Conservation (phyloP, 2,113 vertebrate species). For the Perca fluviatilis region DNA sequence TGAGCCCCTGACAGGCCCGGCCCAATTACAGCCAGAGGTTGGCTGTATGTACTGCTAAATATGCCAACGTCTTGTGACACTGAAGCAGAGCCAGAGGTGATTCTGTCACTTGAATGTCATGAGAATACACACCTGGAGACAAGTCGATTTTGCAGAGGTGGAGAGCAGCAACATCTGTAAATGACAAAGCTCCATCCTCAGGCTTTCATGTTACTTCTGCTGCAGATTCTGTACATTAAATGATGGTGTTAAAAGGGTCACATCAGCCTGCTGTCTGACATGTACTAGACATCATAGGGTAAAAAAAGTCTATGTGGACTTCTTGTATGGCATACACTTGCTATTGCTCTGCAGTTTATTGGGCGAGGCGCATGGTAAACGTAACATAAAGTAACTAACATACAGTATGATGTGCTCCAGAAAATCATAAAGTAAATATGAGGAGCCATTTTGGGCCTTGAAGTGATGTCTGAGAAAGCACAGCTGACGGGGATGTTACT, state of each 20-base stretch:
- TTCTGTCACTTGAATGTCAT: neutral
- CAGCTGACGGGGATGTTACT: neutral
- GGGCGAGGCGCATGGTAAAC: neutral
- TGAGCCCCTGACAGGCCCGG: too few relatives aligned
- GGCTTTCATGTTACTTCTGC: neutral
- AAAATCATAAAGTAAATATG: neutral
- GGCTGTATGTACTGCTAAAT: neutral
- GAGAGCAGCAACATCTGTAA: neutral
- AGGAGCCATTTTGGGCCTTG: constrained; percentile 9
- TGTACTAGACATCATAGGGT: too few relatives aligned
- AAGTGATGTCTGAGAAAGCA: neutral
- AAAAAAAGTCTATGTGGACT: too few relatives aligned
- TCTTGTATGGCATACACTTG: too few relatives aligned
- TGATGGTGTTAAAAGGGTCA: neutral
- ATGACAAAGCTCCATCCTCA: neutral
- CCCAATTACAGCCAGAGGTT: too few relatives aligned
- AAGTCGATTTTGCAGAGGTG: neutral
- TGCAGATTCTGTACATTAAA: neutral
- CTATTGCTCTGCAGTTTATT: neutral
- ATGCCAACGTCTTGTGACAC: neutral
- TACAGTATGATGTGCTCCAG: neutral
- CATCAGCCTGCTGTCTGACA: neutral
- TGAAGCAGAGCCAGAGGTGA: neutral
- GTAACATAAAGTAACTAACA: neutral
- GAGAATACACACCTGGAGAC: neutral